A percentile compares a stretch with the other conserved stretches of the same genome.
Evolutionary conservation across 2,113 vertebrate genomes (phyloP).

Genomic region (Neopipo cinnamomea): DNA sequence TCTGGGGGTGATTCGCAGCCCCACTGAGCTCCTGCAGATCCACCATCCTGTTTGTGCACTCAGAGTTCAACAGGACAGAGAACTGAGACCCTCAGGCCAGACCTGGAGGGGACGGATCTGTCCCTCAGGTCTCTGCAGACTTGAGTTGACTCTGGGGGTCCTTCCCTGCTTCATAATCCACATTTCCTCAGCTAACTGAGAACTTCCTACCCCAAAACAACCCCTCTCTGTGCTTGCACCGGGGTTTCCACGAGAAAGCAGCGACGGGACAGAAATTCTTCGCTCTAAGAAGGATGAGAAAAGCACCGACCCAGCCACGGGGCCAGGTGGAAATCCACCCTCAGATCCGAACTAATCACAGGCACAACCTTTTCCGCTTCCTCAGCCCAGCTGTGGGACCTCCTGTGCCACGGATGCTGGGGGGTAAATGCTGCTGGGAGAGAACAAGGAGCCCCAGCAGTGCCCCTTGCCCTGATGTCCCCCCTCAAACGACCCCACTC

Average conservation of each 20-base stretch:
- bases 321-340: neutral
- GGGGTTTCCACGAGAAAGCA: neutral
- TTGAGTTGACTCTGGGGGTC: accelerated
- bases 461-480: too few relatives aligned
- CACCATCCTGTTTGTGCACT: accelerated
- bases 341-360: accelerated
- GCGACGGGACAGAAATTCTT: accelerated
- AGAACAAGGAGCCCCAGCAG: neutral
- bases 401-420: accelerated
- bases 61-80: accelerated
- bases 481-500: accelerated
- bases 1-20: neutral
- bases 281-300: neutral
- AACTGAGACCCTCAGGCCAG: neutral
- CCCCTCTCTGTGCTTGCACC: accelerated
- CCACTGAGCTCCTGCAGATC: accelerated
- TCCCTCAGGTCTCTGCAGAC: neutral
- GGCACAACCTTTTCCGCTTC: neutral
- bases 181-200: neutral
- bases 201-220: neutral
- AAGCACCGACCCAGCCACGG: accelerated
- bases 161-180: neutral
- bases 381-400: accelerated
- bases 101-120: accelerated
- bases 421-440: neutral